phyloP scores from a whole-genome alignment of 2,888 invertebrate genomes.

The Euphydryas editha region DNA sequence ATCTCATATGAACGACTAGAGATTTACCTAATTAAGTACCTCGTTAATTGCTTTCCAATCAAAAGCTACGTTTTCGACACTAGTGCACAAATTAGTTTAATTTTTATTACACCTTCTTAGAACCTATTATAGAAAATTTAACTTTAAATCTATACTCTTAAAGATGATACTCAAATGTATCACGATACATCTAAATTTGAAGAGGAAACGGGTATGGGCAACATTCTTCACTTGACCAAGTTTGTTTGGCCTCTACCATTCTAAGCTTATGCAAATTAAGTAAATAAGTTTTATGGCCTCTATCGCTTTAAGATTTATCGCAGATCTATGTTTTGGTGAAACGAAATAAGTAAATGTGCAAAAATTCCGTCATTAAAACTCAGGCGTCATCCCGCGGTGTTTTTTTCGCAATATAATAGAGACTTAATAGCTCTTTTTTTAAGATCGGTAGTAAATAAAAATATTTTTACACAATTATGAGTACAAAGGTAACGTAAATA shows the following conservation, averaged over 20 bases:
- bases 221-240: conserved; percentile 60
- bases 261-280: conserved; percentile 74
- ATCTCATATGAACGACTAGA: conserved; percentile 35
- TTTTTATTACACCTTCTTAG: conserved; percentile 57
- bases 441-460: background rate
- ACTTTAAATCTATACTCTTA: conserved; percentile 24
- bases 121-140: conserved; percentile 9
- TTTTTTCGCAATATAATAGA: background rate
- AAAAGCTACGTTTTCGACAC: conserved; percentile 56
- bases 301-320: conserved; percentile 62
- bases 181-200: conserved; percentile 43
- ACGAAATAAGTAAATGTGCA: conserved; percentile 47
- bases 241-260: conserved; percentile 64
- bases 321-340: conserved; percentile 55
- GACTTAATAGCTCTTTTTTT: background rate
- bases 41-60: conserved; percentile 58
- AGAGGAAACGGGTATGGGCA: conserved; percentile 68
- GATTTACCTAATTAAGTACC: conserved; percentile 49
- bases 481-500: conserved; percentile 4
- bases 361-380: conserved; percentile 56
- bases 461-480: background rate
- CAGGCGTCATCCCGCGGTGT: conserved; percentile 17
- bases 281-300: conserved; percentile 53
- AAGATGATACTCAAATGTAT: conserved; percentile 24
- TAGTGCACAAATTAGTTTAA: conserved; percentile 63